Percentiles rank a stretch among this genome's conserved stretches.
Evolutionary conservation across 2,888 invertebrate species (phyloP).

Genomic region (Hypsopygia costalis): DNA sequence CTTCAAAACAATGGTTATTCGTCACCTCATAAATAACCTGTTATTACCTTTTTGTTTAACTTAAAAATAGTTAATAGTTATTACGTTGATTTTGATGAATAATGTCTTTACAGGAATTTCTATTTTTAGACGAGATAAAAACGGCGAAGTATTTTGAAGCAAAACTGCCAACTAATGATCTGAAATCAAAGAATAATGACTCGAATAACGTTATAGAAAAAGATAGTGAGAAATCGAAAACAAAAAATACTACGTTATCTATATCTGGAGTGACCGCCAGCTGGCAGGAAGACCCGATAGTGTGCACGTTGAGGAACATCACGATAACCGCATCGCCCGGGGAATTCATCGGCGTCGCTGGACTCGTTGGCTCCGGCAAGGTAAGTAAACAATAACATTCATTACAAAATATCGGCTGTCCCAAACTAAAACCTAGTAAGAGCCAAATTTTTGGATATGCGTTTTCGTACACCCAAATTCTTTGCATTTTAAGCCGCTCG

Average conservation of each 20-base stretch:
- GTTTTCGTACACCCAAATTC: too few species aligned
- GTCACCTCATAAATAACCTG: too few species aligned
- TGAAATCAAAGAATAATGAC: slow-evolving; percentile 38
- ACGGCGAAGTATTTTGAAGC: slow-evolving; percentile 36
- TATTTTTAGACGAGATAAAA: slow-evolving; percentile 60
- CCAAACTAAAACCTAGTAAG: too few species aligned
- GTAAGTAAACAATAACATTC: too few species aligned
- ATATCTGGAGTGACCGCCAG: slow-evolving; percentile 62
- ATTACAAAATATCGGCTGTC: too few species aligned
- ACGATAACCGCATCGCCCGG: slow-evolving; percentile 74
- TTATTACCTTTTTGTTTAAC: too few species aligned
- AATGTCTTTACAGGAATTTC: slow-evolving; percentile 54
- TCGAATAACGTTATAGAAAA: slow-evolving; percentile 38
- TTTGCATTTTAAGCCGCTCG: too few species aligned
- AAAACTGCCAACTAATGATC: slow-evolving; percentile 24
- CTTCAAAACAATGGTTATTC: too few species aligned
- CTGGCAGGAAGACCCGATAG: slow-evolving; percentile 66
- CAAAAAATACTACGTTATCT: slow-evolving; percentile 45
- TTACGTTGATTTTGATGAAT: neutral
- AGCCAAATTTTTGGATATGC: too few species aligned
- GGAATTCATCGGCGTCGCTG: slow-evolving; percentile 84
- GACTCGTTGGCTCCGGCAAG: slow-evolving; percentile 90
- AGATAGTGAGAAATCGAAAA: slow-evolving; percentile 30
- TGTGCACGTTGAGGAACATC: slow-evolving; percentile 77
- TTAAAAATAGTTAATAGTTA: too few species aligned